Base-by-base conservation (phyloP, 2,797 vertebrate genomes). In the Typhlichthys subterraneus region DNA sequence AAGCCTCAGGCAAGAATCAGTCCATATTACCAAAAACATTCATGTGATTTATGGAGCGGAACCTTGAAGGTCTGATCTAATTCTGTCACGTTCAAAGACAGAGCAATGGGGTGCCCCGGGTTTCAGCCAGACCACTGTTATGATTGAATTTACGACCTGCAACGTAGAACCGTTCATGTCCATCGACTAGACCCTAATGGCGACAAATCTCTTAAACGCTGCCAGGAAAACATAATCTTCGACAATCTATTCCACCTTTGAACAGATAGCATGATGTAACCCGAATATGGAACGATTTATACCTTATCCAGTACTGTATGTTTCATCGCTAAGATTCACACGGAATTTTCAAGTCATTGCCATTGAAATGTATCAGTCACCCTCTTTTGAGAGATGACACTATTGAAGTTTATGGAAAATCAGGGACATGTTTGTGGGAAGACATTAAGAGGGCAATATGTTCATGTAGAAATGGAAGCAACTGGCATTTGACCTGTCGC, bases 91-190 rank as follows among this genome's bases (percentile, higher is more conserved):
- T 82, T 77, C 61, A 73, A 75, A 80, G 73, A 67, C 66, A 66
- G 59, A 66, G 50, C 63, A 80, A 75, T 63, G 54, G 23, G 31
- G 33, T 56, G 58, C 14, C 47, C 17, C 63, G 49, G 57, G 33
- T 55, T 51, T 47, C n/a, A 38, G 82, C 85, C 80, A 86, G 79
- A 71, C 75, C 70, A 54, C 66, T 61, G 55, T 63, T 72, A 65
- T 50, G 63, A 76, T 65, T 61, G 60, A 53, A 84, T 91, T 91
- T 89, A 88, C 42, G 70, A 81, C 67, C 45, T 77, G 72, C 57
- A 62, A 78, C 62, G 31, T 55, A 76, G 61, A 70, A 19, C 45
- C 13, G 19, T 69, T 75, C 61, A 54, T 53, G 65, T 85, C 72
- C 70, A 77, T 80, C 13, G 53, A 77, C 70, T 57, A 60, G 61